Conservation (phyloP, 2,113 vertebrate genomes). For the Callaeas wilsoni region DNA sequence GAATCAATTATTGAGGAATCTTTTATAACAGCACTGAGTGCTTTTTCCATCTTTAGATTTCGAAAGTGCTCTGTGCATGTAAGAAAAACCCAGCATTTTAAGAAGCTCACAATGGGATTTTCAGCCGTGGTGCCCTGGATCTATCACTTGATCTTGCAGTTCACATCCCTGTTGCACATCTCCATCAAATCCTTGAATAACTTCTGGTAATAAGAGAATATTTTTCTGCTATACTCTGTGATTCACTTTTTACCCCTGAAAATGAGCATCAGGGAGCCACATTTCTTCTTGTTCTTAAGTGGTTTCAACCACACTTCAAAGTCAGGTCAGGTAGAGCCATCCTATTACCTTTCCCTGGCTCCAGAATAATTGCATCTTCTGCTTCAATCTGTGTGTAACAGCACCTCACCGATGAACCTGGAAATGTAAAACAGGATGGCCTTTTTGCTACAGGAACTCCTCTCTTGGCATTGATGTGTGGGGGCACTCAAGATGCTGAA, state of each 20-base stretch:
- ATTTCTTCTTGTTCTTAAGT: not conserved
- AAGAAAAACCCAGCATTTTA: not conserved
- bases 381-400: not conserved
- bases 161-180: not conserved
- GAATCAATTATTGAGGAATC: conserved; percentile 23
- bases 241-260: not conserved
- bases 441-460: not conserved
- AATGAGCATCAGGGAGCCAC: not conserved
- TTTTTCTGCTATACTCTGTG: not conserved
- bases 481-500: not conserved
- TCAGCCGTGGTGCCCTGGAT: not conserved
- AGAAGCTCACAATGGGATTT: not conserved
- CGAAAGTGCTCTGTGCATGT: not conserved
- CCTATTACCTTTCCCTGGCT: not conserved
- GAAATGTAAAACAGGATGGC: not conserved
- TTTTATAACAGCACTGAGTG: not conserved
- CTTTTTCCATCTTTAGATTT: not conserved
- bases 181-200: not conserved
- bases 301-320: conserved; percentile 16
- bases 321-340: conserved; percentile 10
- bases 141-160: conserved; percentile 7
- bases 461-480: not conserved
- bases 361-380: not conserved
- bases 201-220: not conserved
- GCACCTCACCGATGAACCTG: not conserved